Conservation (phyloP, 1,140 invertebrate genomes). For the Eufriesea mexicana region DNA sequence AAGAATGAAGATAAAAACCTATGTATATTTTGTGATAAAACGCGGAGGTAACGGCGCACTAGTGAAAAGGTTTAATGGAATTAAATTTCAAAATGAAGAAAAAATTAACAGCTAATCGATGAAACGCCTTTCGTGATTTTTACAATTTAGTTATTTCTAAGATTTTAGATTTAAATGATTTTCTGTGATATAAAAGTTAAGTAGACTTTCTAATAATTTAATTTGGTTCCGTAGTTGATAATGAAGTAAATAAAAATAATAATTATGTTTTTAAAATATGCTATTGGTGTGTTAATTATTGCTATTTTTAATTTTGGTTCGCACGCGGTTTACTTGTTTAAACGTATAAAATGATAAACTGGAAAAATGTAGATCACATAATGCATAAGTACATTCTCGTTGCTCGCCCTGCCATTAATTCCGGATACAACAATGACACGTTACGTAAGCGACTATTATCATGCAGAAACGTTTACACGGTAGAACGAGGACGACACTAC, state of each 20-base stretch:
- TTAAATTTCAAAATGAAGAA: neutral
- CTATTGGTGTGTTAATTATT: neutral
- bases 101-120: neutral
- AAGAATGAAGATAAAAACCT: conserved; percentile 44
- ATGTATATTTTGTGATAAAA: conserved; percentile 58
- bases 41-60: conserved; percentile 17
- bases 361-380: neutral
- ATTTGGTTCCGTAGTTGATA: neutral
- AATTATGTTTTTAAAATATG: neutral
- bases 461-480: conserved; percentile 41
- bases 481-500: conserved; percentile 32
- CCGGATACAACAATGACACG: conserved; percentile 18
- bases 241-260: neutral
- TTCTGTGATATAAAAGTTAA: too few species aligned
- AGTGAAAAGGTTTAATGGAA: conserved; percentile 16
- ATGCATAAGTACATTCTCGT: neutral
- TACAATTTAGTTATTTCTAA: neutral
- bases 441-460: conserved; percentile 53
- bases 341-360: too few species aligned
- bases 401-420: conserved; percentile 19
- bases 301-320: too few species aligned
- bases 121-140: neutral
- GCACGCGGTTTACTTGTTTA: too few species aligned
- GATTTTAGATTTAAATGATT: neutral
- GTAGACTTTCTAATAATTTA: neutral